These are phyloP conservation scores for Choristoneura fumiferana DNA, from an alignment of 1,140 invertebrate species.

Conservation along the genomic window DNA sequence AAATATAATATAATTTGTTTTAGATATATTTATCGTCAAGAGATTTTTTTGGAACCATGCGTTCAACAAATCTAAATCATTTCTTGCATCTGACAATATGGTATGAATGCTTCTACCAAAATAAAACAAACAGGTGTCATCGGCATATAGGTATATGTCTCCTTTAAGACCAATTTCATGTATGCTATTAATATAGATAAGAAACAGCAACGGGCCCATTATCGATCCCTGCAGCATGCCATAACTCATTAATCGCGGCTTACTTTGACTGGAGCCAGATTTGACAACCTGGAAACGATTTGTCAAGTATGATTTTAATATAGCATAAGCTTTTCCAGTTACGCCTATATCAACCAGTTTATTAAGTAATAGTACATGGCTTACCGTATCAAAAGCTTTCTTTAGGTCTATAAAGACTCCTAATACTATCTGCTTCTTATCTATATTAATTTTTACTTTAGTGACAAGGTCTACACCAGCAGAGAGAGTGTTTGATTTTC, in stretches of 20 bases:
- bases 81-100: conserved; percentile 27
- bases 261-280: conserved; percentile 23
- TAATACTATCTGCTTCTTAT: conserved; percentile 26
- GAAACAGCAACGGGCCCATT: conserved; percentile 30
- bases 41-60: conserved; percentile 34
- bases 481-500: conserved; percentile 26
- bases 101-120: conserved; percentile 24
- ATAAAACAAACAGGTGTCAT: conserved; percentile 37
- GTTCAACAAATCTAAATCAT: conserved; percentile 29
- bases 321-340: background rate
- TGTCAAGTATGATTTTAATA: conserved; percentile 28
- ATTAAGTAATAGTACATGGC: conserved; percentile 9
- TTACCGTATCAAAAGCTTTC: too few relatives aligned
- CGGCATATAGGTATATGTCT: conserved; percentile 34
- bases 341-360: too few relatives aligned
- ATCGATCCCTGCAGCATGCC: conserved; percentile 29
- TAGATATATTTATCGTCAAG: conserved; percentile 31
- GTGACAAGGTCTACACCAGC: conserved; percentile 28
- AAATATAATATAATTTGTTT: conserved; percentile 37
- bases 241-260: conserved; percentile 11
- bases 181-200: conserved; percentile 33
- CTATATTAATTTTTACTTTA: conserved; percentile 28
- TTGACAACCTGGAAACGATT: conserved; percentile 35
- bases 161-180: conserved; percentile 27
- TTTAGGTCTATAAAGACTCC: too few relatives aligned